Percentiles rank a stretch among this genome's conserved stretches.
Conservation (phyloP, 2,888 invertebrate species). For the Ochropleura leucogaster region DNA sequence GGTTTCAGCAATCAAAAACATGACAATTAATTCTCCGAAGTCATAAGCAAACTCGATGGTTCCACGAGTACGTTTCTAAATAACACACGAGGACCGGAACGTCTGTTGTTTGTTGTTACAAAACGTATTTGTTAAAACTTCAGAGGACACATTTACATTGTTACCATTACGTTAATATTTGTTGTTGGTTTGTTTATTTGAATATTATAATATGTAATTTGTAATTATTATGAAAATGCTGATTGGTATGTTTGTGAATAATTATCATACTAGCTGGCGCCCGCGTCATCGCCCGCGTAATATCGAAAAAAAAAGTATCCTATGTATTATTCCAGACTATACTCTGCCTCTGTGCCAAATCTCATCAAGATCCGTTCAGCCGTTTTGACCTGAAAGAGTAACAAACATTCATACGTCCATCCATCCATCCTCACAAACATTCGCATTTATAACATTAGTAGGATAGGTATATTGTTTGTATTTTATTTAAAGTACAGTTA, state of each 20-base stretch:
- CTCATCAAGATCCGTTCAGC: no score
- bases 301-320: no score
- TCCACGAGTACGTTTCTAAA: conserved; percentile 13
- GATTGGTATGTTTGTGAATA: neutral
- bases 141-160: neutral
- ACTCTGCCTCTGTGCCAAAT: no score
- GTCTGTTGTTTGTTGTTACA: conserved; percentile 29
- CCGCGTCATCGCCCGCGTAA: no score
- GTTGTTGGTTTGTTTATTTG: conserved; percentile 16
- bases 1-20: neutral
- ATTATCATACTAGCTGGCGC: no score
- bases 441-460: no score
- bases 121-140: conserved; percentile 31
- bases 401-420: no score
- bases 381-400: no score
- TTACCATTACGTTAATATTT: neutral
- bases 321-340: no score
- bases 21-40: conserved; percentile 16
- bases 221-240: neutral
- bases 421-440: no score
- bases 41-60: neutral
- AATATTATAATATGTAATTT: conserved; percentile 6
- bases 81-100: conserved; percentile 17
- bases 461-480: no score
- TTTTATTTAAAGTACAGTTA: no score